These are phyloP conservation scores for Thecophora atra DNA, from an alignment of 2,888 invertebrate species.

Conservation along the genomic window DNA sequence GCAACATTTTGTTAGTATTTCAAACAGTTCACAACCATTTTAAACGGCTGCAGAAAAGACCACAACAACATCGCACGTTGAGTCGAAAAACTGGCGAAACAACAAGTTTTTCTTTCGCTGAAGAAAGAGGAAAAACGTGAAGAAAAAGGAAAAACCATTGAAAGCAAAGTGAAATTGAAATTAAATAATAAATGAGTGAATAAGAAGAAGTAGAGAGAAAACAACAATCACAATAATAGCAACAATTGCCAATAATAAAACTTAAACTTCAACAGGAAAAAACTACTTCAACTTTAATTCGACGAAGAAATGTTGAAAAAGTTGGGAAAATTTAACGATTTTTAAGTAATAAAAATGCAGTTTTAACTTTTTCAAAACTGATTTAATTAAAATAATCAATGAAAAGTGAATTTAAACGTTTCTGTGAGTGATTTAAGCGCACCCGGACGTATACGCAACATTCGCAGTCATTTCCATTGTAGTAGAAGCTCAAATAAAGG, in stretches of 20 bases:
- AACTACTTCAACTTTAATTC: neutral
- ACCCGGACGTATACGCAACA: constrained; percentile 49
- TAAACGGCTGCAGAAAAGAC: neutral
- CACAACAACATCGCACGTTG: neutral
- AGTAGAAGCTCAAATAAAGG: neutral
- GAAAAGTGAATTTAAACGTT: neutral
- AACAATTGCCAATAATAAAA: constrained; percentile 22
- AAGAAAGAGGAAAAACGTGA: constrained; percentile 25
- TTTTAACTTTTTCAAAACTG: no score
- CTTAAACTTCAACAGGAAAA: constrained; percentile 42
- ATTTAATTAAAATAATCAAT: no score
- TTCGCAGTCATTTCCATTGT: constrained; percentile 5
- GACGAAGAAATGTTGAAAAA: no score
- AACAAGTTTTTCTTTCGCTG: constrained; percentile 34
- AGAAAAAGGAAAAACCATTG: constrained; percentile 44
- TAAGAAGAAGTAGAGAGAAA: constrained; percentile 20
- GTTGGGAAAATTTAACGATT: no score
- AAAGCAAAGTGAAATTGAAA: constrained; percentile 48
- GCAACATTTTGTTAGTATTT: no score
- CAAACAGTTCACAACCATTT: neutral
- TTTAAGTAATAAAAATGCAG: no score
- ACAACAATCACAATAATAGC: constrained; percentile 34
- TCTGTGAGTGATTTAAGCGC: constrained; percentile 28
- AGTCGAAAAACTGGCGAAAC: constrained; percentile 22
- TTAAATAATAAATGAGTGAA: constrained; percentile 14